Evolutionary conservation across 2,113 vertebrate species (phyloP).

Genomic region (Engystomops pustulosus): DNA sequence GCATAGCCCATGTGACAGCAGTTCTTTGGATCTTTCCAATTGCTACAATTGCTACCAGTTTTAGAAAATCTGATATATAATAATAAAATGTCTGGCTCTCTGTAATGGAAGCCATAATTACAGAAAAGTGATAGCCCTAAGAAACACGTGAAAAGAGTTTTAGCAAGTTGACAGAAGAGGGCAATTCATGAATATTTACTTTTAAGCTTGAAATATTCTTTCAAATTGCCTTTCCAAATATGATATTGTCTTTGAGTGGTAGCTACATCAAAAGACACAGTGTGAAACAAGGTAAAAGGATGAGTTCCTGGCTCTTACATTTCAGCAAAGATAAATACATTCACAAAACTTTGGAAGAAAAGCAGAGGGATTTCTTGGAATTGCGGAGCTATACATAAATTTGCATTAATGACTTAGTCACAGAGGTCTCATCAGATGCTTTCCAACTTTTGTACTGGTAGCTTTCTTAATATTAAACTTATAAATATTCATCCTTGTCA

Average conservation of each 20-base stretch:
- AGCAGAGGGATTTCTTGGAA: slow-evolving; percentile 14
- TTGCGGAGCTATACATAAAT: slow-evolving; percentile 19
- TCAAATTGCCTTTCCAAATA: background rate
- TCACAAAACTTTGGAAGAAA: slow-evolving; percentile 17
- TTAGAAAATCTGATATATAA: too few relatives aligned
- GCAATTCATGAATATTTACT: background rate
- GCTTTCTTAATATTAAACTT: background rate
- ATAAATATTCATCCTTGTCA: background rate
- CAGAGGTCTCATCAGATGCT: background rate
- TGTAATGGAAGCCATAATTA: background rate
- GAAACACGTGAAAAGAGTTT: background rate
- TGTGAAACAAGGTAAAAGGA: slow-evolving; percentile 2
- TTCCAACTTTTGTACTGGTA: background rate
- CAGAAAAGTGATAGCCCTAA: background rate
- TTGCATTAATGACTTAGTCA: slow-evolving; percentile 9
- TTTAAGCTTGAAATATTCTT: background rate
- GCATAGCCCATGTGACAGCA: too few relatives aligned
- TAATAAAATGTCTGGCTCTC: too few relatives aligned
- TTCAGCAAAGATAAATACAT: slow-evolving; percentile 14
- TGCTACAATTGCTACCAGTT: too few relatives aligned
- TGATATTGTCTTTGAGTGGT: background rate
- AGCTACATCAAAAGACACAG: background rate
- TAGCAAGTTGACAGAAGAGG: background rate
- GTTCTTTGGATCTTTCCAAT: too few relatives aligned
- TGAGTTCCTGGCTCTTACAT: background rate